Base-by-base conservation (phyloP, 2,113 vertebrate species). In the Planiliza haematocheilus region DNA sequence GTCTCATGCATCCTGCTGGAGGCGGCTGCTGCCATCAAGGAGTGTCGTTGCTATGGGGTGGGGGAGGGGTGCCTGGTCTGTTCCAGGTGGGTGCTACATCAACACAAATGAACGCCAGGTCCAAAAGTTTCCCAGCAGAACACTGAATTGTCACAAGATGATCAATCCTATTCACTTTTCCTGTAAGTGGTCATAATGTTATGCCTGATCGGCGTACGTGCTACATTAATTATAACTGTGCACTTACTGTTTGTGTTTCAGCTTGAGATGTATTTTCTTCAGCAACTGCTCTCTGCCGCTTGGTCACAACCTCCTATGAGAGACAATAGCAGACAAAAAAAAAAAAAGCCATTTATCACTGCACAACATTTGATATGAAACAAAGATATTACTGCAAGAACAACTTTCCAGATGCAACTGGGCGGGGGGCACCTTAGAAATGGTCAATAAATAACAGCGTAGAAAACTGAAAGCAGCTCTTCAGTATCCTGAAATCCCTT, bases 201-300 rank as follows among this genome's bases (percentile, higher is more conserved):
- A 30, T 30, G 24, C 24, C 24, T 30, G 24, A 30, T 34, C 24
- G 5, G 3, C 24, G 24, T 30, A 30, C 24, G 5, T 30, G 24
- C 24, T 30, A 30, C 24, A 30, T 30, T 5, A 30, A 30, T 49
- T 17, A 45, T 39, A 62, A 16, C 41, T 52, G 4, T 64, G 64
- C n/a, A 84, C 83, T 81, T 87, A 90, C 86, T 21, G 59, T 80
- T 34, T 70, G 21, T 34, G 42, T 45, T 60, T 57, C 71, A 65
- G 64, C 58, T 30, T 4, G 34, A 56, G 61, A 14, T 3, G 59
- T 12, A 16, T 51, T 0, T 70, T 12, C 41, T 48, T 66, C 30
- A 61, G 24, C 53, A 38, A 41, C 36, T 79, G 72, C 18, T 77
- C 48, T 55, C 59, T 41, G 56, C 18, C 55, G 52, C 11, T 57